Evolutionary conservation across 2,797 vertebrate genomes (phyloP).

Genomic region (Sarcophilus harrisii): DNA sequence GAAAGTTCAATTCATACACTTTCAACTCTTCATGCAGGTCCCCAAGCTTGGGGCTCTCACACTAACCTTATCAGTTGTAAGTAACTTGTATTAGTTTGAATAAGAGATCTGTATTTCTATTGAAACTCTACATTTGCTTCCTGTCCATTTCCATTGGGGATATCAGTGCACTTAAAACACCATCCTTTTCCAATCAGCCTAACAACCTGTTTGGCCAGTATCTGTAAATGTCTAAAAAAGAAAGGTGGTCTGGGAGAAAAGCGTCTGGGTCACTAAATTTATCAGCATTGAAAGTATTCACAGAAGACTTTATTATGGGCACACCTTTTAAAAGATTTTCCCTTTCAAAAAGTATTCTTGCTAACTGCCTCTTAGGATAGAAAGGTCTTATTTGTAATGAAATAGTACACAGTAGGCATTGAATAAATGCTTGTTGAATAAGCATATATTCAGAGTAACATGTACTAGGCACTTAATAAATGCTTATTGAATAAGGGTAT

Average conservation of each 20-base stretch:
- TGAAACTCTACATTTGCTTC: not conserved
- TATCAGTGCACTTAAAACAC: not conserved
- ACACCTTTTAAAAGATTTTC: not conserved
- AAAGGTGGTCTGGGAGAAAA: accelerated
- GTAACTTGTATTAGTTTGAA: not conserved
- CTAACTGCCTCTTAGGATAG: too few species aligned
- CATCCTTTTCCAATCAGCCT: not conserved
- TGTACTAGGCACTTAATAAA: too few species aligned
- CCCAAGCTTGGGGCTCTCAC: not conserved
- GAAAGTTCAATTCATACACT: constrained; percentile 34
- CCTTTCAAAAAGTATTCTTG: constrained; percentile 8
- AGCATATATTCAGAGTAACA: too few species aligned
- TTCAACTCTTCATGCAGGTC: constrained; percentile 43
- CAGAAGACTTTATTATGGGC: not conserved
- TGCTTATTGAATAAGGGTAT: not conserved
- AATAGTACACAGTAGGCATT: not conserved
- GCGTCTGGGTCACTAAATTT: not conserved
- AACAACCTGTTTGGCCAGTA: not conserved
- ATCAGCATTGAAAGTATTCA: constrained; percentile 19
- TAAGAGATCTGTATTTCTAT: not conserved
- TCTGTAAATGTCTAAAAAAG: not conserved
- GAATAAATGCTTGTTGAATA: not conserved
- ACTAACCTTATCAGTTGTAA: constrained; percentile 30
- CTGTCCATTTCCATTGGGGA: not conserved
- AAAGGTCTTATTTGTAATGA: too few species aligned